Base-by-base conservation (phyloP, 2,113 vertebrate genomes). In the Forbesichthys papilliferus region DNA sequence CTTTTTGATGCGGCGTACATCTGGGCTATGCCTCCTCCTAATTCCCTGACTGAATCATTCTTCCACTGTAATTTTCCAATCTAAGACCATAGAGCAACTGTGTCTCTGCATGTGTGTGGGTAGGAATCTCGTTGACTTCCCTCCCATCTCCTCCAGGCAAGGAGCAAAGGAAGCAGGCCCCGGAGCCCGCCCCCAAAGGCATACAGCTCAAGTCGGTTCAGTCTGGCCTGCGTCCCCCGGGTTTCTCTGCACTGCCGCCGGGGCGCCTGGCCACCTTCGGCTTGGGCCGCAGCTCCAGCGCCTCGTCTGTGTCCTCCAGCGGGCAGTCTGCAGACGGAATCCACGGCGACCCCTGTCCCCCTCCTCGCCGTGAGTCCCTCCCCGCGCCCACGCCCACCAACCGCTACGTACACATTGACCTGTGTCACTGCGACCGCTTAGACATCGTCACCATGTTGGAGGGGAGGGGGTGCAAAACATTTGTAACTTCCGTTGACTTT, bases 151-250 rank as follows among this genome's bases (percentile, higher is more conserved):
- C 42, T 56, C 86, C 27, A 27, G 86, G 84, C 74, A 90, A 27
- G 27, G 96, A 98, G 72, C 90, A 92, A 64, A 97, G 92, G 88
- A 94, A 93, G 85, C 79, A 89, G 16, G 86, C 89, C 5, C 83
- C 86, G 81, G 89, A 94, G 66, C 91, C 81, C 51, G 74, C 80
- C 66, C 86, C 91, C 48, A 97, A 95, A 87, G 92, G 93, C 33
- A 88, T 88, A 65, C 93, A 94, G 1, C 92, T 93, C 1, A 98
- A 96, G 85, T 86, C 93, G 1, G 94, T 93, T 58, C 94, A 90
- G 3, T 94, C 95, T n/a, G 95, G 96, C 66, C 94, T 98, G 10
- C 96, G 96, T 42, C 94, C 95, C 18, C 96, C 97, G 0, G 95
- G 95, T 2, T 98, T 96, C 80, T 95, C 96, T 0, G 91, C 94